phyloP scores from a whole-genome alignment of 2,113 vertebrate species.

The Hydrolagus affinis region DNA sequence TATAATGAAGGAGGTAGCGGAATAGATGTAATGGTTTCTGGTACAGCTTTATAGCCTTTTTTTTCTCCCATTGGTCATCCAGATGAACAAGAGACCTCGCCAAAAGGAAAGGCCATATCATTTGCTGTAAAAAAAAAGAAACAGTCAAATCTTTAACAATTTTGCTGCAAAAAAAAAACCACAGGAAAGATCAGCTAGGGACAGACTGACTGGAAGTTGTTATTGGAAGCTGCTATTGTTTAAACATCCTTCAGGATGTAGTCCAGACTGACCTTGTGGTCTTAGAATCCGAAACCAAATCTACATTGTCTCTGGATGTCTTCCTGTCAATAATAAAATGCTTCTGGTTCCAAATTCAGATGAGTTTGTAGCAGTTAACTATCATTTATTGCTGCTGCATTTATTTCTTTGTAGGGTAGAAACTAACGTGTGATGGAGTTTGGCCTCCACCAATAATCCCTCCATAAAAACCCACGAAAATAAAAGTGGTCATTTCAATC shows the following conservation, averaged over 20 bases:
- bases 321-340: background rate
- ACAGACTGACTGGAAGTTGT: background rate
- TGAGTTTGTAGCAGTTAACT: background rate
- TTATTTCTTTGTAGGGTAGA: no score
- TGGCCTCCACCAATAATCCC: background rate
- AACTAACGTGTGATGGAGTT: background rate
- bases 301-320: background rate
- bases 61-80: no score
- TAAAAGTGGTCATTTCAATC: no score
- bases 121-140: background rate
- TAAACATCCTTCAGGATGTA: background rate
- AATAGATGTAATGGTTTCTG: no score
- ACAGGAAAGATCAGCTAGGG: background rate
- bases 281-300: background rate
- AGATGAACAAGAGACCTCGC: no score
- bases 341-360: background rate
- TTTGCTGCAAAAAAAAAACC: background rate
- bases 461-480: no score
- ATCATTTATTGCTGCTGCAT: background rate
- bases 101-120: no score
- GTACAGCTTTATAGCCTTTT: no score
- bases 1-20: no score
- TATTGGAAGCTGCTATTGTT: background rate
- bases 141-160: background rate
- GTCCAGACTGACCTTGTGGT: no score